Evolutionary conservation across 2,113 vertebrate genomes (phyloP).

Genomic region (Azemiops feae): DNA sequence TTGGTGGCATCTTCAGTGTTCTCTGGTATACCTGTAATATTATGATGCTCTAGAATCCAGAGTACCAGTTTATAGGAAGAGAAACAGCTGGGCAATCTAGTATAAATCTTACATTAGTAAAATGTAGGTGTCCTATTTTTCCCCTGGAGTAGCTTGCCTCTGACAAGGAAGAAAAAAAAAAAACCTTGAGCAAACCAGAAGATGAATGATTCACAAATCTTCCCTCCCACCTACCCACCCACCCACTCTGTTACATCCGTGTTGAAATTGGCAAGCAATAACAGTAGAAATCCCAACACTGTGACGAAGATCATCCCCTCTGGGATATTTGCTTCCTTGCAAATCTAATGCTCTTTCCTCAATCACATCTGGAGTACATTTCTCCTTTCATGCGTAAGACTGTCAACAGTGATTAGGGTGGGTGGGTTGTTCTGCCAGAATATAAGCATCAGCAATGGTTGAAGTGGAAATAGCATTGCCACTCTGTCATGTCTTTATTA

Average conservation of each 20-base stretch:
- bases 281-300: not conserved
- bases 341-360: not conserved
- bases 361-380: slow-evolving; percentile 20
- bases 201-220: not conserved
- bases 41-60: not conserved
- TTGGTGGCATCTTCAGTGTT: not conserved
- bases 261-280: slow-evolving; percentile 11
- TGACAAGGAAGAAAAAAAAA: not conserved
- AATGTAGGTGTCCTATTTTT: not conserved
- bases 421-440: not conserved
- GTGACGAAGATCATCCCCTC: not conserved
- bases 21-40: not conserved
- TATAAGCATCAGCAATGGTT: not conserved
- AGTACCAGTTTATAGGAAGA: not conserved
- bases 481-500: not conserved
- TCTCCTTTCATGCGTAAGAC: not conserved
- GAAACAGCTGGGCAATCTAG: not conserved
- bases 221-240: not conserved
- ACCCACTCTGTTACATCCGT: not conserved
- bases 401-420: not conserved
- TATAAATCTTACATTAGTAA: not conserved
- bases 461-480: not conserved
- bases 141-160: not conserved
- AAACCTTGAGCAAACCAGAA: not conserved
- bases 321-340: not conserved